Evolutionary conservation across 2,888 invertebrate species (phyloP).

Genomic region (Cancer borealis): DNA sequence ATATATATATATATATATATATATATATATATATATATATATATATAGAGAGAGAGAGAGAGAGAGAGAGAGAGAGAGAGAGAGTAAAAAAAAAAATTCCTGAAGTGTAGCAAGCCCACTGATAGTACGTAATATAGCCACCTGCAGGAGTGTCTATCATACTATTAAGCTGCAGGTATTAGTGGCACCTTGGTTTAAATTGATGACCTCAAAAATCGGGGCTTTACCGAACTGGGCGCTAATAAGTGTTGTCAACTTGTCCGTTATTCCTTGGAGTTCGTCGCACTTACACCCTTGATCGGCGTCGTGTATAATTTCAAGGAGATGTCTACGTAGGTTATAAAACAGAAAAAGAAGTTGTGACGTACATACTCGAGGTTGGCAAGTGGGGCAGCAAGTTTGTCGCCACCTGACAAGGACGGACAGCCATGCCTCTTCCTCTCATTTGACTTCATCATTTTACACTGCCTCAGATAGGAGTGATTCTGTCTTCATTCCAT

Average conservation of each 20-base stretch:
- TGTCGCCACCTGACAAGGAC: neutral
- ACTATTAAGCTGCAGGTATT: neutral
- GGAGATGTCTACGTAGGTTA: neutral
- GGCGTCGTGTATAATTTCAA: neutral
- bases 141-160: neutral
- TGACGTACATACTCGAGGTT: neutral
- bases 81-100: neutral
- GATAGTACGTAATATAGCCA: neutral
- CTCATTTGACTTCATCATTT: neutral
- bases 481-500: neutral
- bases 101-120: neutral
- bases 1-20: too few species aligned
- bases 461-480: neutral
- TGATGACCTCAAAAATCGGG: neutral
- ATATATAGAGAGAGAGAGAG: too few species aligned
- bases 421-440: neutral
- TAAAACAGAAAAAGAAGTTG: neutral
- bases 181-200: neutral
- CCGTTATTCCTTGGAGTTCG: neutral
- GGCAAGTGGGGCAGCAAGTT: neutral
- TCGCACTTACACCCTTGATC: neutral
- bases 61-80: too few species aligned
- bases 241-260: neutral
- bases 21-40: too few species aligned
- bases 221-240: neutral